Conservation (phyloP, 1,140 invertebrate genomes). For the Drosophila dunni region DNA sequence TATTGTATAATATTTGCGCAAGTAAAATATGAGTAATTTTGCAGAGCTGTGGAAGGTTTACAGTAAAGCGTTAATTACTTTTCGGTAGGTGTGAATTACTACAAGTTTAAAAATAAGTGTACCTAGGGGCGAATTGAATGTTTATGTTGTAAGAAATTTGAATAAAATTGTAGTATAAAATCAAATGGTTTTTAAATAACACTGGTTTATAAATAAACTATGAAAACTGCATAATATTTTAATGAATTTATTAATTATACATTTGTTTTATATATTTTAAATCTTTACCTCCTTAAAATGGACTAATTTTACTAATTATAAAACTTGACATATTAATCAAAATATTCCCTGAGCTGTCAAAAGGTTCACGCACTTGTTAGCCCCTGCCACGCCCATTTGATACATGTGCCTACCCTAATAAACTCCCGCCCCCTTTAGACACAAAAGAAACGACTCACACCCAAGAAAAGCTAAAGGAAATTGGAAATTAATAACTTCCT, state of each 20-base stretch:
- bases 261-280: too few species aligned
- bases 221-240: too few species aligned
- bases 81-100: slow-evolving; percentile 1
- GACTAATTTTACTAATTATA: neutral
- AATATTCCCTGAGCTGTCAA: neutral
- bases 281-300: too few species aligned
- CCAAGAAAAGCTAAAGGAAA: slow-evolving; percentile 46
- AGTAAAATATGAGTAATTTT: neutral
- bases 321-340: neutral
- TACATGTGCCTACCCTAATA: slow-evolving; percentile 39
- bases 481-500: slow-evolving; percentile 76
- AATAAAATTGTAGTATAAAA: too few species aligned
- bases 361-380: neutral
- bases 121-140: neutral
- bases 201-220: too few species aligned
- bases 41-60: neutral
- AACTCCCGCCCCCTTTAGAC: slow-evolving; percentile 30
- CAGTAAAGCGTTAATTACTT: neutral
- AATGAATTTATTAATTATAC: too few species aligned
- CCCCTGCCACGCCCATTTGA: slow-evolving; percentile 14
- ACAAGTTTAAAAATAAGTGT: too few species aligned
- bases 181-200: too few species aligned
- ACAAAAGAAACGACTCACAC: slow-evolving; percentile 27
- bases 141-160: too few species aligned
- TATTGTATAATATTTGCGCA: neutral